A percentile compares a stretch with the other conserved stretches of the same genome.
These are phyloP conservation scores for Phocoena phocoena DNA, from an alignment of 2,113 vertebrate genomes.

Conservation along the genomic window DNA sequence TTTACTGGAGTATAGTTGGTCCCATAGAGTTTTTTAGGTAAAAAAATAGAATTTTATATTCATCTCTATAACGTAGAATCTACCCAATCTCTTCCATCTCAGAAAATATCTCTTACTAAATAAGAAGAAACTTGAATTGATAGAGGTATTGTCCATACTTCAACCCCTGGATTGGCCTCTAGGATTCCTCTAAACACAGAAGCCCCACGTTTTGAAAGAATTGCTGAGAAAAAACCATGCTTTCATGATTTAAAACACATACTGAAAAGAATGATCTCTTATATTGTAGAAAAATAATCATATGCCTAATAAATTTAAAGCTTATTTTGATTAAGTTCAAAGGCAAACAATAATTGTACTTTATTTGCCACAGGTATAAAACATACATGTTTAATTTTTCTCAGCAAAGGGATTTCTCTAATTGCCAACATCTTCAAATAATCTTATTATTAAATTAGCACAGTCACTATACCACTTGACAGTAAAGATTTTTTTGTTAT, in stretches of 20 bases:
- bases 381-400: background rate
- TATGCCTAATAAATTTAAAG: background rate
- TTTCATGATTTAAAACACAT: constrained; percentile 9
- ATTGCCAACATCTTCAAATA: background rate
- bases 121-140: background rate
- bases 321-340: constrained; percentile 1
- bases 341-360: background rate
- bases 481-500: background rate
- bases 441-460: background rate
- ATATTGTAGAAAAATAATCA: background rate
- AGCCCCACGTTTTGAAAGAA: background rate
- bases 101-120: background rate
- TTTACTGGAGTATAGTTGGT: background rate
- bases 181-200: background rate
- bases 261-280: background rate
- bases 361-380: background rate
- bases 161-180: background rate
- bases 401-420: background rate
- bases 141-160: background rate
- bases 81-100: background rate
- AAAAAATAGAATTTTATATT: background rate
- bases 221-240: background rate
- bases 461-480: background rate
- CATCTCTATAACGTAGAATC: background rate
- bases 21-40: background rate